These are phyloP conservation scores for Mesocentrotus franciscanus DNA, from an alignment of 53 echinoderm and acorn worm genomes.

Conservation along the genomic window DNA sequence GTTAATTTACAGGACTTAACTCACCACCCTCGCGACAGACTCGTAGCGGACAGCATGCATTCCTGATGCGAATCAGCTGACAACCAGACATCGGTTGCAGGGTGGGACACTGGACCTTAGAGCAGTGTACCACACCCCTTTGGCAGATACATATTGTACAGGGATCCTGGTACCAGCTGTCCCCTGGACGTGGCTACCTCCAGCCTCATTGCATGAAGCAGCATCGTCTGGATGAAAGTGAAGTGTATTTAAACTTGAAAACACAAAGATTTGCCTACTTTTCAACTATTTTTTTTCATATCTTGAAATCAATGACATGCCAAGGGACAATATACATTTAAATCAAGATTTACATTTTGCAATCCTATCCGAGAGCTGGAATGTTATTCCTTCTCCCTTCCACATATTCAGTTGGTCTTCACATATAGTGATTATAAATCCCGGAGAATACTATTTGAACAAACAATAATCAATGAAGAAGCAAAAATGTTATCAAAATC, in stretches of 20 bases:
- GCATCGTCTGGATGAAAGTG: constrained; percentile 31
- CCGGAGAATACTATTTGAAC: no score
- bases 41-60: constrained; percentile 63
- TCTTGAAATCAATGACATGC: neutral
- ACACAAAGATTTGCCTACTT: neutral
- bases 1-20: neutral
- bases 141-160: constrained; percentile 68
- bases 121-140: constrained; percentile 38
- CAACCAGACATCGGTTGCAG: constrained; percentile 65
- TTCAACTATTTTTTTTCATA: neutral
- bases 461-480: no score
- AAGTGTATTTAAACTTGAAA: neutral
- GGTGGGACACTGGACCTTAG: constrained; percentile 49
- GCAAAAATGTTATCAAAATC: no score
- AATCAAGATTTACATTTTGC: no score
- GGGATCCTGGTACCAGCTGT: constrained; percentile 69
- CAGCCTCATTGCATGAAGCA: neutral
- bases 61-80: neutral
- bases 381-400: neutral
- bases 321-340: neutral
- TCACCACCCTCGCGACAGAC: constrained; percentile 63
- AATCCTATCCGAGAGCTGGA: neutral
- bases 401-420: neutral
- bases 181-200: constrained; percentile 31
- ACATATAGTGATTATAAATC: no score